phyloP scores from a whole-genome alignment of 2,888 invertebrate genomes.

The Drosophila phalerata region DNA sequence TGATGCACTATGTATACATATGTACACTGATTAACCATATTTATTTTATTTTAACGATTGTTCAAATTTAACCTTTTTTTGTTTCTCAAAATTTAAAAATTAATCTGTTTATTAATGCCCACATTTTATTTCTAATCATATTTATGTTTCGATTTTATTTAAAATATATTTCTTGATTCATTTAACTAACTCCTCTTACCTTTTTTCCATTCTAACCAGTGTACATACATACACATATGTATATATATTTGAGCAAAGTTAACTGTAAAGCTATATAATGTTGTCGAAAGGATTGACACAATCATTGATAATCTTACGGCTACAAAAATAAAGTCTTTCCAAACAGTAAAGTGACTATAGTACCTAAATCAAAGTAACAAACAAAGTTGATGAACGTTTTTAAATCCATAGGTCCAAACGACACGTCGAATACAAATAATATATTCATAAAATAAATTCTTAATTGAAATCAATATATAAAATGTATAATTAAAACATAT shows the following conservation, averaged over 20 bases:
- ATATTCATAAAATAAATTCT: neutral
- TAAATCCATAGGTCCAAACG: slow-evolving; percentile 6
- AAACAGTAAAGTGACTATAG: slow-evolving; percentile 10
- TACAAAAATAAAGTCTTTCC: neutral
- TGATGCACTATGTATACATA: neutral
- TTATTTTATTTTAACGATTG: too few relatives aligned
- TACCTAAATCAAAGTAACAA: slow-evolving; percentile 27
- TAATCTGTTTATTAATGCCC: too few relatives aligned
- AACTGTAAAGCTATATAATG: neutral
- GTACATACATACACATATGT: neutral
- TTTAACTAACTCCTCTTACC: too few relatives aligned
- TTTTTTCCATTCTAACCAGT: neutral
- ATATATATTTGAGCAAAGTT: slow-evolving; percentile 1
- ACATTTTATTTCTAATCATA: too few relatives aligned
- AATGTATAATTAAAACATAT: slow-evolving; percentile 3
- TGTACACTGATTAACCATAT: neutral
- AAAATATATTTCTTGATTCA: too few relatives aligned
- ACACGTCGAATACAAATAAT: neutral
- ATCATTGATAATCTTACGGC: neutral
- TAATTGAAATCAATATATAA: neutral
- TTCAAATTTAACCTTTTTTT: neutral
- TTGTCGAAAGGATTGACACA: neutral
- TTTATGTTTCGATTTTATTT: too few relatives aligned
- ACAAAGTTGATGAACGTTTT: slow-evolving; percentile 15
- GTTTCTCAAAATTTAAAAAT: too few relatives aligned